A percentile compares a stretch with the other conserved stretches of the same genome.
phyloP scores from a whole-genome alignment of 2,113 vertebrate genomes.

The Montifringilla adamsi region DNA sequence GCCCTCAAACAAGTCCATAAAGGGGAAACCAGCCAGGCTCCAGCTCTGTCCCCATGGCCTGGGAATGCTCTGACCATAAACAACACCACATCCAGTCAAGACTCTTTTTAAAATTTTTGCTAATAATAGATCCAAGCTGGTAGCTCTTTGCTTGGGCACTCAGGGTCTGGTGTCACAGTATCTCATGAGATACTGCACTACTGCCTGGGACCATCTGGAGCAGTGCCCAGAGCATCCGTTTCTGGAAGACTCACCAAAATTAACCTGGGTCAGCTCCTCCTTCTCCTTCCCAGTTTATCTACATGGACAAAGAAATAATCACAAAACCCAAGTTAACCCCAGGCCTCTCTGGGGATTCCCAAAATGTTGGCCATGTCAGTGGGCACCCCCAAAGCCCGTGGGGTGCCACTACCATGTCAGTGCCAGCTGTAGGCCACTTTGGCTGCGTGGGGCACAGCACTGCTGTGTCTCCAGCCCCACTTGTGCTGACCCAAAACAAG shows the following conservation, averaged over 20 bases:
- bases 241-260: slow-evolving; percentile 17
- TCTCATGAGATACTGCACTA: not conserved
- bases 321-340: not conserved
- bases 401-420: not conserved
- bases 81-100: not conserved
- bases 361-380: rapidly evolving
- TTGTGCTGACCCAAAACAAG: not conserved
- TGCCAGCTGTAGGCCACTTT: not conserved
- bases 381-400: not conserved
- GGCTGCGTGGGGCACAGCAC: rapidly evolving
- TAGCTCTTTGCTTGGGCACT: not conserved
- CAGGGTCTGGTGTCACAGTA: not conserved
- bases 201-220: not conserved
- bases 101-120: not conserved
- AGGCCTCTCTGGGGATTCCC: not conserved
- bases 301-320: not conserved
- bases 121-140: slow-evolving; percentile 45
- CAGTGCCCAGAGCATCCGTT: not conserved
- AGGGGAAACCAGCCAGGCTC: slow-evolving; percentile 38
- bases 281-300: not conserved
- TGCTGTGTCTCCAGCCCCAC: not conserved
- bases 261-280: not conserved
- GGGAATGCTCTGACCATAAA: slow-evolving; percentile 41
- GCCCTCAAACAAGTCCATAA: slow-evolving; percentile 38
- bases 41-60: not conserved